Conservation (phyloP, 2,113 vertebrate genomes). For the Ceyx cyanopectus region DNA sequence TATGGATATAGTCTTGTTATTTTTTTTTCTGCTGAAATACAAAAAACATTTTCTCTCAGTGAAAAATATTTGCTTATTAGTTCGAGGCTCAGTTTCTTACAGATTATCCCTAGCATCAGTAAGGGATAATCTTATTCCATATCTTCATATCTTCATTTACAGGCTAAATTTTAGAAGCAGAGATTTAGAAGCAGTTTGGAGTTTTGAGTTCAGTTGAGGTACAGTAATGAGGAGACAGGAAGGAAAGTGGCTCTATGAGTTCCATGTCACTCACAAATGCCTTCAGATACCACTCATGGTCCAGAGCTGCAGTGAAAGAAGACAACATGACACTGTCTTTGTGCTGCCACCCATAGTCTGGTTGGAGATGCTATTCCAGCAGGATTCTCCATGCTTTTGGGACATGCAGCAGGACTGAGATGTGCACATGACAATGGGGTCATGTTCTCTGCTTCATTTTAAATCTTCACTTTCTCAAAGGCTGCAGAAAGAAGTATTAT, state of each 20-base stretch:
- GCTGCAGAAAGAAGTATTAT: not conserved
- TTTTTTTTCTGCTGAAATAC: not conserved
- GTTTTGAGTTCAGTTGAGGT: not conserved
- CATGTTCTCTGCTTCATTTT: not conserved
- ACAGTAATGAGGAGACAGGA: not conserved
- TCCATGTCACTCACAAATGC: too few relatives aligned
- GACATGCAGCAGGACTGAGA: not conserved
- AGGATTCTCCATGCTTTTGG: fast-evolving
- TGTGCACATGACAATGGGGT: fast-evolving
- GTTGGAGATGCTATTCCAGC: not conserved
- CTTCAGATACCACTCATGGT: not conserved
- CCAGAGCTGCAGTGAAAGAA: not conserved
- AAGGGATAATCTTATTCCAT: not conserved
- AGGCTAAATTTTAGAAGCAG: not conserved
- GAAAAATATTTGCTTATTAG: not conserved
- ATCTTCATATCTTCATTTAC: not conserved
- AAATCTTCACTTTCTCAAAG: not conserved
- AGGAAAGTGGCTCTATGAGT: not conserved
- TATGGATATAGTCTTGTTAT: not conserved
- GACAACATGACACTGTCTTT: not conserved
- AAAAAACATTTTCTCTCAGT: not conserved
- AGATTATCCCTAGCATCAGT: not conserved
- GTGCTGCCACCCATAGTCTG: not conserved
- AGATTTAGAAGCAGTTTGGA: not conserved
- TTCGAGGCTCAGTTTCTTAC: not conserved